Conservation (phyloP, 92 coral and sea anemone genomes). For the Parazoanthus atlanticus region DNA sequence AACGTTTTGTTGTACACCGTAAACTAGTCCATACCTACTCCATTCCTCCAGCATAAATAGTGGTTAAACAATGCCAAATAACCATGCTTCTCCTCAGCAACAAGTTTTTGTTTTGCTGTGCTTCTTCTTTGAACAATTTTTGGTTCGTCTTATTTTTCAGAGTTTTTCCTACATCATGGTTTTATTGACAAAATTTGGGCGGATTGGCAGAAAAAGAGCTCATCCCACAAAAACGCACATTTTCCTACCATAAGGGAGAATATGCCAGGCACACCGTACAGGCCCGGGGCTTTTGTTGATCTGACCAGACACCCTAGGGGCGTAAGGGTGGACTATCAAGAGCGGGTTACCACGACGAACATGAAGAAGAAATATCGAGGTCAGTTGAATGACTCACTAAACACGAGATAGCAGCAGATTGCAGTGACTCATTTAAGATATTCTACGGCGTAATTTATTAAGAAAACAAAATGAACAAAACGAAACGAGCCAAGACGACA, state of each 20-base stretch:
- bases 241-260: conserved; percentile 36
- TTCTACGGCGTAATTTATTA: too few species aligned
- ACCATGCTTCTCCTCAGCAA: neutral
- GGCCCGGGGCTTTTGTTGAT: conserved; percentile 16
- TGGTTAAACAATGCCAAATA: too few species aligned
- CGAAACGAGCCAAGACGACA: too few species aligned
- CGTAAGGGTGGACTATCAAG: conserved; percentile 14
- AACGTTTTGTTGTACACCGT: too few species aligned
- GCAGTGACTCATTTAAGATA: too few species aligned
- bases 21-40: too few species aligned
- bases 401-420: too few species aligned
- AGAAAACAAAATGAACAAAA: too few species aligned
- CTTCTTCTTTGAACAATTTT: too few species aligned
- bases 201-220: conserved; percentile 82
- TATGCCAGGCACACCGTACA: conserved; percentile 34
- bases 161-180: conserved; percentile 76
- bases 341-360: neutral
- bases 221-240: conserved; percentile 44
- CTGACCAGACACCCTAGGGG: conserved; percentile 23
- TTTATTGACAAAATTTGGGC: conserved; percentile 81
- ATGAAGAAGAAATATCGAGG: conserved; percentile 15
- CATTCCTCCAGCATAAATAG: too few species aligned
- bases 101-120: neutral
- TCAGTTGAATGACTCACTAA: neutral
- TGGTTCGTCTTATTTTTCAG: neutral